phyloP scores from a whole-genome alignment of 2,888 invertebrate species.

The Cephonodes hylas region DNA sequence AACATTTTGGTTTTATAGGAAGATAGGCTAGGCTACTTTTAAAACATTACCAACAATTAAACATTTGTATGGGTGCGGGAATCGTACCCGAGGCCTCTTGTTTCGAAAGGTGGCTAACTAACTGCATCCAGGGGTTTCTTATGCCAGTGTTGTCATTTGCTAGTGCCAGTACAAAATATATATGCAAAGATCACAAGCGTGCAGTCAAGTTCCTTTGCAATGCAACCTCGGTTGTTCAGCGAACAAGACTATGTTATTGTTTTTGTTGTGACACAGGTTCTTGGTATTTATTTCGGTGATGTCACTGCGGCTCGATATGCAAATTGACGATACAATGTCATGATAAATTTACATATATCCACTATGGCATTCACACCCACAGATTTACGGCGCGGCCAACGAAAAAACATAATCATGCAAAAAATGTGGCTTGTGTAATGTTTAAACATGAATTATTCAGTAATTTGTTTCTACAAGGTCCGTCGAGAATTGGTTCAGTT shows the following conservation, averaged over 20 bases:
- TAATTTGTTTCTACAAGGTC: neutral
- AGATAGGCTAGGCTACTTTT: too few species aligned
- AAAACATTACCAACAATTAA: too few species aligned
- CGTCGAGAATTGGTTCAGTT: neutral
- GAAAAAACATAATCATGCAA: neutral
- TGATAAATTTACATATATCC: constrained; percentile 19
- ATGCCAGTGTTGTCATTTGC: too few species aligned
- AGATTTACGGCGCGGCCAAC: neutral
- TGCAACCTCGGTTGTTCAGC: neutral
- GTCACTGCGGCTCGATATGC: constrained; percentile 33
- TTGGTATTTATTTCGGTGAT: constrained; percentile 27
- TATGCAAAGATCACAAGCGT: too few species aligned
- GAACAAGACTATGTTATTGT: constrained; percentile 15
- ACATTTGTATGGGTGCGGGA: too few species aligned
- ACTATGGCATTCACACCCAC: constrained; percentile 21
- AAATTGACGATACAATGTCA: constrained; percentile 20
- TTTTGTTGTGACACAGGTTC: constrained; percentile 12
- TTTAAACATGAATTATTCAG: neutral
- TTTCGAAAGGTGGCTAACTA: too few species aligned
- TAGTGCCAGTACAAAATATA: too few species aligned
- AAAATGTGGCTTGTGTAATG: neutral
- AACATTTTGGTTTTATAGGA: too few species aligned
- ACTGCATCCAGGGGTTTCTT: too few species aligned
- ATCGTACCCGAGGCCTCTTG: too few species aligned
- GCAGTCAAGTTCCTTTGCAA: neutral